Base-by-base conservation (phyloP, 2,113 vertebrate genomes). In the Phrynocephalus versicolor region DNA sequence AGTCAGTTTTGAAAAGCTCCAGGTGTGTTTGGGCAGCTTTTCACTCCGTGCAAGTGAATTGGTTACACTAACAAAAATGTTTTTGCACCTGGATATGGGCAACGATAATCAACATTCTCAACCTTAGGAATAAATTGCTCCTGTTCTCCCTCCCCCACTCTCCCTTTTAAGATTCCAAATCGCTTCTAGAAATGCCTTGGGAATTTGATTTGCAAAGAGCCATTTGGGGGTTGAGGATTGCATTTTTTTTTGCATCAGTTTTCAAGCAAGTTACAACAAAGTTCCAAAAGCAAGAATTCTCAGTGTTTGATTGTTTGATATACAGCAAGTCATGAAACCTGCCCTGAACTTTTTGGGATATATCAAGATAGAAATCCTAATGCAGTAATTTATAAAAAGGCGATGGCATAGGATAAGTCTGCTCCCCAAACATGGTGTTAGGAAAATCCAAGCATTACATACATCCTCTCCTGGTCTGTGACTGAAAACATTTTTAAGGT, bases 41-140 rank as follows among this genome's bases (percentile, higher is more conserved):
- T 80, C 55, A 73, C 84, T 55, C 83, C 86, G 81, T 77, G 33
- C 39, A 86, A 83, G 83, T 90, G 90, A 91, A 94, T 94, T 95
- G 89, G 91, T 95, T 94, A 94, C 87, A 74, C 85, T 88, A 94
- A n/a, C 83, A 94, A 91, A 93, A 94, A 89, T 91, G 89, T 91
- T 94, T 95, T 94, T 95, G 93, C 92, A 92, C 86, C 90, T 92
- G 91, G 67, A 84, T 76, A 21, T 55, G 25, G 81, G 71, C 86
- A 83, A 62, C 25, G 69, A 60, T 81, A 67, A 87, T 87, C 85
- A 83, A 71, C n/a, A 0, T 86, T 75, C 75, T 90, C 72, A 81
- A 35, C 70, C 79, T 67, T 77, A 62, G 70, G 80, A 88, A 87
- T 78, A 83, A 89, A 72, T 65, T 25, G 0, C 3, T 35, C 15